Evolutionary conservation across 2,888 invertebrate species (phyloP).

Genomic region (Aporophyla lueneburgensis): DNA sequence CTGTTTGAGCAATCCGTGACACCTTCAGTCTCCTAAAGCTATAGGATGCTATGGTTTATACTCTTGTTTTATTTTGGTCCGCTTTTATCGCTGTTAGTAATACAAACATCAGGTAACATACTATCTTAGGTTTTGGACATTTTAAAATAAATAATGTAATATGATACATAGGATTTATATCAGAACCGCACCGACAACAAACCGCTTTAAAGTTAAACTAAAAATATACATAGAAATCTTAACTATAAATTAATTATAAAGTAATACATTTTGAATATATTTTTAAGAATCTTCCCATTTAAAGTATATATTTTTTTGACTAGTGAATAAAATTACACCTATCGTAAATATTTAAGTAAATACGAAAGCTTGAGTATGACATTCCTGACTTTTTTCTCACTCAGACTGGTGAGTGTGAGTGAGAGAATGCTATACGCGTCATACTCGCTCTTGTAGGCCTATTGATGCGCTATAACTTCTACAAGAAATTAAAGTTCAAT

Average conservation of each 20-base stretch:
- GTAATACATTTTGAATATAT: conserved; percentile 76
- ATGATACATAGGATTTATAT: not conserved
- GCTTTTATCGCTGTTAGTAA: not conserved
- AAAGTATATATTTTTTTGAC: conserved; percentile 83
- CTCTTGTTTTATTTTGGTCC: not conserved
- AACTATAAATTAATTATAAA: conserved; percentile 72
- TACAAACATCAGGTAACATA: not conserved
- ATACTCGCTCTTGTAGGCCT: conserved; percentile 60
- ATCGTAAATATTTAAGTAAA: conserved; percentile 83
- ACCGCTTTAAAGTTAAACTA: conserved; percentile 63
- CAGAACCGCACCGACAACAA: conserved; percentile 57
- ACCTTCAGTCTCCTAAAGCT: conserved; percentile 41
- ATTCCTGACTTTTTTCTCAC: conserved; percentile 60
- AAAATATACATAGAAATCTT: conserved; percentile 71
- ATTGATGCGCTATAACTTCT: conserved; percentile 55
- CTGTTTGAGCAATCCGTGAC: conserved; percentile 37
- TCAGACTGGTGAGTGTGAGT: conserved; percentile 64
- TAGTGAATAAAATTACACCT: conserved; percentile 87
- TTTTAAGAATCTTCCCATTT: conserved; percentile 77
- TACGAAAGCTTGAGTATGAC: conserved; percentile 78
- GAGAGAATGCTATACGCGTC: conserved; percentile 58
- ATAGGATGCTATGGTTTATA: conserved; percentile 42
- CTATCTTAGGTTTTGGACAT: not conserved
- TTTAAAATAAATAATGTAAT: not conserved
- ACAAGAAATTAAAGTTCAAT: conserved; percentile 53